Conservation (phyloP, 2,797 vertebrate species). For the Siniperca obscura region DNA sequence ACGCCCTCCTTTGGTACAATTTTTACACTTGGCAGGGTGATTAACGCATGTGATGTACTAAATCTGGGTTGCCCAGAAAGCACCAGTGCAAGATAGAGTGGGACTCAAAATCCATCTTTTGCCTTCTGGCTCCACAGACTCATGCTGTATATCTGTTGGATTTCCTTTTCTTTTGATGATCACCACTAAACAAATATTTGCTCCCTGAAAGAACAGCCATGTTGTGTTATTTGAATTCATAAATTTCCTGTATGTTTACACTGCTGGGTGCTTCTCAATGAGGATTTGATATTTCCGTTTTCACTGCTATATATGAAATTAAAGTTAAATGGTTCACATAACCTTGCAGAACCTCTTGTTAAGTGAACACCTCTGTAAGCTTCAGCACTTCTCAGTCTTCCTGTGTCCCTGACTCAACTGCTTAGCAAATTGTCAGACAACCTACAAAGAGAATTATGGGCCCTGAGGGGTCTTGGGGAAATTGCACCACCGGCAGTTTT, state of each 20-base stretch:
- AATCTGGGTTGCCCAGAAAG: conserved; percentile 71
- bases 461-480: conserved; percentile 81
- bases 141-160: conserved; percentile 33
- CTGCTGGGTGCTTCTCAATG: not conserved
- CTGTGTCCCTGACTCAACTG: conserved; percentile 75
- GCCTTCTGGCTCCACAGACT: conserved; percentile 41
- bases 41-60: conserved; percentile 65
- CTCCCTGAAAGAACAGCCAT: conserved; percentile 29
- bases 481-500: conserved; percentile 84
- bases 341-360: conserved; percentile 59
- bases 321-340: conserved; percentile 47
- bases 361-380: conserved; percentile 39
- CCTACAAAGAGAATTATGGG: conserved; percentile 85
- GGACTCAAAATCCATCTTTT: conserved; percentile 47
- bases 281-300: conserved; percentile 17
- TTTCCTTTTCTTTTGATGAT: conserved; percentile 45
- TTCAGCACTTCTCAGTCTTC: conserved; percentile 64
- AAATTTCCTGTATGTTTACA: conserved; percentile 7
- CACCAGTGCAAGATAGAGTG: conserved; percentile 30
- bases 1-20: conserved; percentile 65
- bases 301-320: conserved; percentile 31
- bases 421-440: conserved; percentile 84
- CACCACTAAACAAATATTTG: conserved; percentile 47
- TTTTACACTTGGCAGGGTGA: conserved; percentile 73
- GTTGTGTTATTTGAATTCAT: conserved; percentile 35